Conservation (phyloP, 1,140 invertebrate species). For the Calliphora vicina region DNA sequence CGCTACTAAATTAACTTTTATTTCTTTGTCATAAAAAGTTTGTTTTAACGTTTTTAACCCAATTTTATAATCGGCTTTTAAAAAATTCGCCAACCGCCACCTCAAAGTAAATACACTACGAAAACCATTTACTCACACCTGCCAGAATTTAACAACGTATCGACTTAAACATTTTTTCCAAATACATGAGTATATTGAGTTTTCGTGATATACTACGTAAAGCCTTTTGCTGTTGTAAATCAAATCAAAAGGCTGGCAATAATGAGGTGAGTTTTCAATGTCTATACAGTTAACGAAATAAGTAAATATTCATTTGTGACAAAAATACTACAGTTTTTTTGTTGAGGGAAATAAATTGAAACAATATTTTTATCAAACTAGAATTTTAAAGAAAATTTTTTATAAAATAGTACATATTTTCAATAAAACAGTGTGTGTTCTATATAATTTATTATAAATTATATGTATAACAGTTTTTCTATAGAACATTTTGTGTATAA, state of each 20-base stretch:
- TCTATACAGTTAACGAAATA: neutral
- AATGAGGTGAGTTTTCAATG: conserved; percentile 18
- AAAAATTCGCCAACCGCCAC: no score
- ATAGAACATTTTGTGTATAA: no score
- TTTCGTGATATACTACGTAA: conserved; percentile 21
- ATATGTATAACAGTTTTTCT: no score
- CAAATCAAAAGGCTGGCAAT: conserved; percentile 23
- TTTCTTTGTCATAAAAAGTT: neutral
- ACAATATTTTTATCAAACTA: no score
- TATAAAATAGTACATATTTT: no score
- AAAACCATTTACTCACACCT: neutral
- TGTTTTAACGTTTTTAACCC: neutral
- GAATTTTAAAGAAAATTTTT: no score
- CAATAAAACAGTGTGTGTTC: no score
- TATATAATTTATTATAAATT: no score
- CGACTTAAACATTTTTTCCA: neutral
- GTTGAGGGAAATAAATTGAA: no score
- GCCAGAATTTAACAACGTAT: neutral
- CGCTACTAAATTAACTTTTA: neutral
- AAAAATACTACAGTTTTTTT: no score
- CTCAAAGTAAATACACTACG: neutral
- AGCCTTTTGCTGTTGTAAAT: conserved; percentile 26
- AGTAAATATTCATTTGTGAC: no score
- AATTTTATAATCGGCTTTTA: neutral
- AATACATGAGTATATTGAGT: conserved; percentile 28